Evolutionary conservation across 37 sponge, comb jelly and placozoan genomes (phyloP), one percentile per base, ranked within the genome.

Genomic region (Tethya wilhelma): DNA sequence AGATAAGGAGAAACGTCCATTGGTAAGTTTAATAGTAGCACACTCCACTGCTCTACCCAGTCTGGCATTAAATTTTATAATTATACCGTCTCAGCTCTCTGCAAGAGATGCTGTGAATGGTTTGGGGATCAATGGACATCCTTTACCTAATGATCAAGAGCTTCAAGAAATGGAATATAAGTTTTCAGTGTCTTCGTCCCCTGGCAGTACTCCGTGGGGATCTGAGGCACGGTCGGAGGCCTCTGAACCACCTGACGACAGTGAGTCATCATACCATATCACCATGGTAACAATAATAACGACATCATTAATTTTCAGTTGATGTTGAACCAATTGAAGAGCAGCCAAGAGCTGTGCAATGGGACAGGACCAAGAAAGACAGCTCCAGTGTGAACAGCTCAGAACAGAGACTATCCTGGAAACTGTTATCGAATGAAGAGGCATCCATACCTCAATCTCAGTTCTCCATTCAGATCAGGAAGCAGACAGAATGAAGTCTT

Each of bases 71-170:
- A n/a, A n/a, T 7, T 23, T 59, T 6, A 6, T 12, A 29, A 12
- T 59, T 19, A 6, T 12, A 59, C 4, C 62, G 23, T 6, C 28
- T 19, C 17, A 49, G 55, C 55, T 49, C 9, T 9, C 17, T 9
- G 55, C 55, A 19, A 49, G 55, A 9, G 17, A 17, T 19, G 55
- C 17, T 19, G 17, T 49, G 17, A 49, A 19, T 49, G 5, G 23
- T 29, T 59, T 59, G 20, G 23, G 71, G 4, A 36, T 11, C 4
- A 67, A 44, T 38, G 19, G 14, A 23, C n/a, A 71, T 25, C 49
- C 42, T 3, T 30, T 40, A 44, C 34, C 62, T n/a, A 32, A 75
- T 22, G 75, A 39, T 9, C 70, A 38, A 40, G 70, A 69, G 70
- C 2, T 40, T 3, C 70, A 69, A 29, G 42, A 38, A 8, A 33